Conservation (phyloP, 2,113 vertebrate genomes). For the Piaya cayana region DNA sequence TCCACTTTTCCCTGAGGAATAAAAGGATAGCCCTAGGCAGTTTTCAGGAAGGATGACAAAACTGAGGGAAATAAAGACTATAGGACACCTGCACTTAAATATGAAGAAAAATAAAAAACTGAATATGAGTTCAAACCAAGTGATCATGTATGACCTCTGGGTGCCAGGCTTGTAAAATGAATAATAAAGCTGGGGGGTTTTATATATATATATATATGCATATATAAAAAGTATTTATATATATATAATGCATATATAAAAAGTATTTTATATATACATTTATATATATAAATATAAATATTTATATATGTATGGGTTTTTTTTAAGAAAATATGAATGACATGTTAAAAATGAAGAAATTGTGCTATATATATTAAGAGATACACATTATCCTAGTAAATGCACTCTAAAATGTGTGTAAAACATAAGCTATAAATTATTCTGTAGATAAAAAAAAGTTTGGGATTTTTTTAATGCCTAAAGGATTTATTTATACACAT, state of each 20-base stretch:
- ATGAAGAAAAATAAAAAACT: background rate
- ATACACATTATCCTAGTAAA: background rate
- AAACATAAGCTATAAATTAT: background rate
- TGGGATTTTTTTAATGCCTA: background rate
- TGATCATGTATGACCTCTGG: background rate
- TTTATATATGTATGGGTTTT: background rate
- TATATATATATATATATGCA: background rate
- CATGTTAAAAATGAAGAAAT: background rate
- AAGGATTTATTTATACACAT: background rate
- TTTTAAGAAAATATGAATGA: background rate
- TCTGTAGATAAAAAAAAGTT: background rate
- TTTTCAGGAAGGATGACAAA: background rate
- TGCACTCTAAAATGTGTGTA: background rate
- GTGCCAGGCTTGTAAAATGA: background rate
- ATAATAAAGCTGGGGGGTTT: background rate
- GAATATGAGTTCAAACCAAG: background rate
- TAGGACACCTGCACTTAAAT: background rate
- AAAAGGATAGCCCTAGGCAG: background rate
- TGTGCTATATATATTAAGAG: background rate
- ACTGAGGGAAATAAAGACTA: background rate
- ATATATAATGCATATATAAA: too few relatives aligned
- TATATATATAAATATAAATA: background rate
- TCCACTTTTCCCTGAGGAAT: conserved; percentile 5
- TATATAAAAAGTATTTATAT: too few relatives aligned
- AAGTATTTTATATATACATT: background rate